Evolutionary conservation across 2,113 vertebrate species (phyloP), one percentile per base, ranked within the genome.

Genomic region (Eurystomus gularis): DNA sequence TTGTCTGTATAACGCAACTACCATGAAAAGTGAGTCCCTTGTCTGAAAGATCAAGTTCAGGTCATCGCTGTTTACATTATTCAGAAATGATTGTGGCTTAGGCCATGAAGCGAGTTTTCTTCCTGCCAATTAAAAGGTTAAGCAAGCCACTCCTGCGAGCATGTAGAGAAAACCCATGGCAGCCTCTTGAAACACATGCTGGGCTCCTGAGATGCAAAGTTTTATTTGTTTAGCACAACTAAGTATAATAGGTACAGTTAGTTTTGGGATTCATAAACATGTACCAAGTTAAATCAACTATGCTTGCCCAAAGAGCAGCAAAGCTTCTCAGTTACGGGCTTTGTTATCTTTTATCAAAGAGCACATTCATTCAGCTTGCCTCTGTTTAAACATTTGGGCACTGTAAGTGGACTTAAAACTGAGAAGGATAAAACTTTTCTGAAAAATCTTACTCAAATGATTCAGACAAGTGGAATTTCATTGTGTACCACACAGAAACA

Each of bases 311-410:
- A 82, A 90, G 76, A 82, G 84, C 76, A 81, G 82, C 87, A 94
- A 95, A 97, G 94, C 92, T 94, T 49, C 94, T 96, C 96, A 95
- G 90, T 79, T 95, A 83, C 3, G 2, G 64, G 72, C 96, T 97
- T 96, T 97, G 91, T 96, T 96, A 92, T 96, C 94, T 90, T 88
- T 42, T 84, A 81, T 97, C 94, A 97, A 97, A 97, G 96, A 86
- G 76, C 37, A 79, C 96, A 97, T 97, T 97, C 93, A 95, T 96
- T 89, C 85, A 82, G 77, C 60, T 94, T 5, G 66, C 93, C 85
- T 92, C 87, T 89, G 87, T 72, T 96, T 68, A 87, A 97, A 94
- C 86, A 95, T 96, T 96, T 95, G 92, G 82, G 87, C 70, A 29
- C 82, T 96, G 1, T 86, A 95, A 97, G 84, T 86, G 87, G 96